Evolutionary conservation across 2,888 invertebrate genomes (phyloP).

Genomic region (Kuschelorhynchus macadamiae): DNA sequence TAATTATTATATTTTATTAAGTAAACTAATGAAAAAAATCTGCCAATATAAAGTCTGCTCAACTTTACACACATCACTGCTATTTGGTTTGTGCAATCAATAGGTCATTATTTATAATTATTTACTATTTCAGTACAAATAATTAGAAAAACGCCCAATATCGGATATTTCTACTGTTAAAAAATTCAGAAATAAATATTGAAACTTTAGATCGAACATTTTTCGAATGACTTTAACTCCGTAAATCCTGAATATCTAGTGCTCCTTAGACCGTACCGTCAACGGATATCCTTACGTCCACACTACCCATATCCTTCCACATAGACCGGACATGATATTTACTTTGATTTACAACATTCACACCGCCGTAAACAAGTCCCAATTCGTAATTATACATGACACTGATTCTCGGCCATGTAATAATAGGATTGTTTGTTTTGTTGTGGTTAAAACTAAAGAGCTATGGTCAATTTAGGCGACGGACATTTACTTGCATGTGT

Average conservation of each 20-base stretch:
- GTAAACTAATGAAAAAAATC: too few relatives aligned
- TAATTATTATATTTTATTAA: too few relatives aligned
- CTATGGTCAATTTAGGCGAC: constrained; percentile 16
- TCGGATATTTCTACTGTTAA: too few relatives aligned
- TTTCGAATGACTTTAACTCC: constrained; percentile 58
- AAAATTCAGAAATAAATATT: too few relatives aligned
- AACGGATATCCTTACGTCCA: constrained; percentile 68
- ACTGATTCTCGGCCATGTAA: constrained; percentile 36
- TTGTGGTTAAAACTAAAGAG: constrained; percentile 22
- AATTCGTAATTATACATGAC: constrained; percentile 44
- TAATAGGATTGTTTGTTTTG: constrained; percentile 35
- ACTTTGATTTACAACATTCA: constrained; percentile 50
- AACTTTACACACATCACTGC: too few relatives aligned
- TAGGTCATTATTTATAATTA: too few relatives aligned
- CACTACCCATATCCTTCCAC: constrained; percentile 56
- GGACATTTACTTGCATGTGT: constrained; percentile 1
- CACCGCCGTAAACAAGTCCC: constrained; percentile 47
- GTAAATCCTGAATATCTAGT: constrained; percentile 67
- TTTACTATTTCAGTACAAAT: too few relatives aligned
- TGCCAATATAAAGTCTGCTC: too few relatives aligned
- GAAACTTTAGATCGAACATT: constrained; percentile 11
- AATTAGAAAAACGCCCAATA: too few relatives aligned
- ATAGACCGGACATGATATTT: constrained; percentile 50
- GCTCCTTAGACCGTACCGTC: constrained; percentile 68
- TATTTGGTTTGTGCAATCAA: too few relatives aligned